Conservation (phyloP, 2,113 vertebrate genomes). For the Pteruthius melanotis region DNA sequence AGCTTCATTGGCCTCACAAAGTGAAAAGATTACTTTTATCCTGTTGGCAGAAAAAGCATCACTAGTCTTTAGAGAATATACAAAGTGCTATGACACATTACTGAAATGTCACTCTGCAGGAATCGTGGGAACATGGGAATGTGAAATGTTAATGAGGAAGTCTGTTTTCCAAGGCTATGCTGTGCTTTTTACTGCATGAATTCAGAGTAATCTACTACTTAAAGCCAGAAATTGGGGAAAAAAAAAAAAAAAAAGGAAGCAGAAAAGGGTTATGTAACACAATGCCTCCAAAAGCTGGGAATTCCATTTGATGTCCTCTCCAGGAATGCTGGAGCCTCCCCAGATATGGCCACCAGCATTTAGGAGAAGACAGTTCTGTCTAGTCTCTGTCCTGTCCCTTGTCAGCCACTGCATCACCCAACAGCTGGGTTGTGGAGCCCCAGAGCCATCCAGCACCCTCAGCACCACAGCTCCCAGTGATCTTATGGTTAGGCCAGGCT, state of each 20-base stretch:
- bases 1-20: background rate
- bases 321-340: background rate
- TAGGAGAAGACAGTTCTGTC: background rate
- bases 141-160: background rate
- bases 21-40: background rate
- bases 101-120: background rate
- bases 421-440: accelerated
- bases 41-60: background rate
- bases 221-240: background rate
- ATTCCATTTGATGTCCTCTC: background rate
- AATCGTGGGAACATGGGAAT: background rate
- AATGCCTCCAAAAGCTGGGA: background rate
- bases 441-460: background rate
- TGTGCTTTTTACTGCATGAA: constrained; percentile 12
- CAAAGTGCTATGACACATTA: background rate
- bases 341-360: background rate
- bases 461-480: background rate
- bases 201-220: background rate
- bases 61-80: background rate
- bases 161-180: background rate
- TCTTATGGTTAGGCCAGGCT: accelerated
- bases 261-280: background rate
- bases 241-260: background rate
- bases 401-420: background rate
- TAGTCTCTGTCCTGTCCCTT: background rate